phyloP scores from a whole-genome alignment of 2,113 vertebrate species.

The Hippocampus barbouri region DNA sequence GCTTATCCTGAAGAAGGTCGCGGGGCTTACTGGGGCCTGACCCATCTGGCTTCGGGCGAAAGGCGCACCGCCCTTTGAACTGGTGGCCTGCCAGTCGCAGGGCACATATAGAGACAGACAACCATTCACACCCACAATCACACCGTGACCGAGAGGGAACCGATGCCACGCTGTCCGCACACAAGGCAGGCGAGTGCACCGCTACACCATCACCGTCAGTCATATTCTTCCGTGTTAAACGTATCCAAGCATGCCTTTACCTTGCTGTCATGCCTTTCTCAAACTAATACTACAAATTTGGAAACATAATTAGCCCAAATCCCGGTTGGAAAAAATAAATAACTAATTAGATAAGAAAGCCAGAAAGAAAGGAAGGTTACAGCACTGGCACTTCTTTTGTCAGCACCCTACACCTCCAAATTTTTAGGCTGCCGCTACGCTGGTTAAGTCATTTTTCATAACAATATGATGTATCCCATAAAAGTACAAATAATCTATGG shows the following conservation, averaged over 20 bases:
- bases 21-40: too few relatives aligned
- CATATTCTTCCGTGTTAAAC: not conserved
- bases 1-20: too few relatives aligned
- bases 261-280: not conserved
- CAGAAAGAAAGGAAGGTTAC: not conserved
- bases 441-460: not conserved
- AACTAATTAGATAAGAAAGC: too few relatives aligned
- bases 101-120: too few relatives aligned
- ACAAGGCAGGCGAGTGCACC: too few relatives aligned
- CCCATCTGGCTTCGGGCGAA: too few relatives aligned
- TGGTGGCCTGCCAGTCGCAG: too few relatives aligned
- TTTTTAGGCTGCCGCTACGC: not conserved
- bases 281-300: not conserved
- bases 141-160: too few relatives aligned
- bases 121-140: too few relatives aligned
- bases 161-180: too few relatives aligned
- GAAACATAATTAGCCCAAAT: not conserved
- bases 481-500: not conserved
- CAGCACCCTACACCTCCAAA: not conserved
- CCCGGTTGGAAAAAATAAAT: too few relatives aligned
- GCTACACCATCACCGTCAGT: not conserved
- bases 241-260: not conserved
- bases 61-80: too few relatives aligned
- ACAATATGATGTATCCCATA: not conserved
- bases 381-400: not conserved